phyloP scores from a whole-genome alignment of 1,140 invertebrate species.

The Heliconius eleuchia region DNA sequence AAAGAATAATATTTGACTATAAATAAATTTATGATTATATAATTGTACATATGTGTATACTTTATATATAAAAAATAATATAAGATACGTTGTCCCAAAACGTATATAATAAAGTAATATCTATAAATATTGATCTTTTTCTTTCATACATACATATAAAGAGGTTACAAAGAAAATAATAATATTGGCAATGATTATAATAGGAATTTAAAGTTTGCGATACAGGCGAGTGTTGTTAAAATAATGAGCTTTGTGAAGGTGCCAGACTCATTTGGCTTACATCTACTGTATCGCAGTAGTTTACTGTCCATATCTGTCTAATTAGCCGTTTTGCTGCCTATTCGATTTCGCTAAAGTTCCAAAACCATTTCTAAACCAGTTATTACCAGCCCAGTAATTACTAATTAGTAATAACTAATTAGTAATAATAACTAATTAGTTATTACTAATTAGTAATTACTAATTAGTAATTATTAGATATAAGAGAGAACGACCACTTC shows the following conservation, averaged over 20 bases:
- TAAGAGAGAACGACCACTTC: no score
- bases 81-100: not conserved
- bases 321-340: not conserved
- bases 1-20: not conserved
- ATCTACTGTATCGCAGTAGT: constrained; percentile 10
- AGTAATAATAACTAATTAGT: no score
- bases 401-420: no score
- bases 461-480: no score
- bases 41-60: not conserved
- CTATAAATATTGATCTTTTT: not conserved
- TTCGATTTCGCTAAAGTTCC: not conserved
- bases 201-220: not conserved
- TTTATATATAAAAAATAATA: not conserved
- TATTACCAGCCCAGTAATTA: not conserved
- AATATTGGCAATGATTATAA: no score
- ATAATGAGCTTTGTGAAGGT: constrained; percentile 13
- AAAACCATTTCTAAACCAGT: not conserved
- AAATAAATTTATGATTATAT: not conserved
- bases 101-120: not conserved
- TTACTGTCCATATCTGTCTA: constrained; percentile 19
- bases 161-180: not conserved
- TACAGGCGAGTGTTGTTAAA: not conserved
- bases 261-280: constrained; percentile 18
- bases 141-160: not conserved
- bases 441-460: no score